Percentiles rank a stretch among this genome's conserved stretches.
These are phyloP conservation scores for Lacerta agilis DNA, from an alignment of 2,797 vertebrate species.

Conservation along the genomic window DNA sequence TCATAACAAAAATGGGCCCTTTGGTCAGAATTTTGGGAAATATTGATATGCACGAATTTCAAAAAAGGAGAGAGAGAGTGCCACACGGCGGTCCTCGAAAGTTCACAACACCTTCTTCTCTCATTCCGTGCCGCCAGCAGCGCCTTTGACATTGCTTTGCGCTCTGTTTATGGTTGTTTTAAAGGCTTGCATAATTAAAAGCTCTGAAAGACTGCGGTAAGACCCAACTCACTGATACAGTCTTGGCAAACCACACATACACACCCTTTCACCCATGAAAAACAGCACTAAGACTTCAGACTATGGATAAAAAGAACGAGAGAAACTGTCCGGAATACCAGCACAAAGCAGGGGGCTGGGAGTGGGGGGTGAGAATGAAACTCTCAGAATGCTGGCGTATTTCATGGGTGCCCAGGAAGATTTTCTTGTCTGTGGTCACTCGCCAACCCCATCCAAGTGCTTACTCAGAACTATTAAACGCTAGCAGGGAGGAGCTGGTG, in stretches of 20 bases:
- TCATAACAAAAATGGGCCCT: not conserved
- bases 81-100: not conserved
- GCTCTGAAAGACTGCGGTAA: conserved; percentile 2
- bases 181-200: conserved; percentile 33
- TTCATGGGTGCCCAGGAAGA: not conserved
- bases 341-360: too few species aligned
- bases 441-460: not conserved
- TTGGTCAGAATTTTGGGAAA: not conserved
- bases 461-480: too few species aligned
- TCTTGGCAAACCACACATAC: not conserved
- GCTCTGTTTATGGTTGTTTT: conserved; percentile 17
- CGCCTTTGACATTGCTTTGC: conserved; percentile 29
- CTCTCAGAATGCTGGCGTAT: not conserved
- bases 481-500: too few species aligned
- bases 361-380: too few species aligned
- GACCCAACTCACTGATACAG: not conserved
- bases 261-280: not conserved
- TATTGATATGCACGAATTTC: too few species aligned
- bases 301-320: too few species aligned
- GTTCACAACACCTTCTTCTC: not conserved
- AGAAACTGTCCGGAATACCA: not conserved
- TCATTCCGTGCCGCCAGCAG: not conserved
- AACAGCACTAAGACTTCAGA: not conserved
- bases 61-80: not conserved
- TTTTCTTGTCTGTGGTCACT: not conserved